Base-by-base conservation (phyloP, 2,113 vertebrate species). In the Muntiacus muntjak region DNA sequence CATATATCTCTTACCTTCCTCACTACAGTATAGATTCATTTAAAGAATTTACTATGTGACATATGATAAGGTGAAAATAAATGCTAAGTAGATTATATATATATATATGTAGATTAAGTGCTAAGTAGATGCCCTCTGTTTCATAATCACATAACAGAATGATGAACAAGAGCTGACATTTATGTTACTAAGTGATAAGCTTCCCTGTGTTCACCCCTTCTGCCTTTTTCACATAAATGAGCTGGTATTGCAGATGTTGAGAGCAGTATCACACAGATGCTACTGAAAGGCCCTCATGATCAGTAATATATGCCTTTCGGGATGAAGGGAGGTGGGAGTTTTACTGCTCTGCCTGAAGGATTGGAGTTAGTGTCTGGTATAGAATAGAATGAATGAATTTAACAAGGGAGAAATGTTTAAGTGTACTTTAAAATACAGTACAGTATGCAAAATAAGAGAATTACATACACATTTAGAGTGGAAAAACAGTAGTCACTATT, bases 181-280 rank as follows among this genome's bases (percentile, higher is more conserved):
- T 62, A 30, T 81, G 3, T 64, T 40, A 88, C n/a, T 26, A 67
- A 23, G 36, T 81, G 43, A 19, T 25, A 30, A 5, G 16, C n/a
- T 25, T 47, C 19, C 19, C 40, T 81, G 52, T 6, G 2, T 55
- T 86, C 12, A 54, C 1, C 2, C 11, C 8, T 89, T 92, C 40
- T 94, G 26, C 36, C 4, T 2, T 86, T 87, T 26, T 25, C 15
- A 11, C 26, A 33, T 45, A 30, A 45, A 28, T 6, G 16, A 40
- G 5, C 14, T 45, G 28, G 23, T 6, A 9, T 21, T 88, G 7
- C 1, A 6, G 33, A 33, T 78, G 4, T 8, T 19, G 3, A 23
- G n/a, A 28, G 33, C 26, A 62, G 0, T 1, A n/a, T 15, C 82
- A 30, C 10, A n/a, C 0, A 2, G 3, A 6, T n/a, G 13, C 6